Conservation (phyloP, 2,888 invertebrate species). For the Mechanitis mazaeus region DNA sequence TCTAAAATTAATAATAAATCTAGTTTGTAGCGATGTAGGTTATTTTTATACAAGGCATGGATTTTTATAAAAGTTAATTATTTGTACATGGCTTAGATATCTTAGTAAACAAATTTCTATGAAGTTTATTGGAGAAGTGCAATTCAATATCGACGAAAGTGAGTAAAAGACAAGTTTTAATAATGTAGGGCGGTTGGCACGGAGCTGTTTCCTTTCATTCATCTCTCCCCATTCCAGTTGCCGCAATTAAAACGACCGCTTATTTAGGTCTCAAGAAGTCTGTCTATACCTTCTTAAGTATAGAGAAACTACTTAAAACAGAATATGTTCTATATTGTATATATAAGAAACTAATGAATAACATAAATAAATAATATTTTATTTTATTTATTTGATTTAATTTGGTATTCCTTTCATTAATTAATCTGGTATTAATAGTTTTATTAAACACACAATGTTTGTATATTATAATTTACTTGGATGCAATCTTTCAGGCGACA, state of each 20-base stretch:
- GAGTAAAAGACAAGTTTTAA: slow-evolving; percentile 72
- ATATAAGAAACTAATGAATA: too few species aligned
- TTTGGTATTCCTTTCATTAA: too few species aligned
- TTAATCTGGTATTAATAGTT: too few species aligned
- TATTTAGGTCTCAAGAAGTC: slow-evolving; percentile 51
- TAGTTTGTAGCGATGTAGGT: too few species aligned
- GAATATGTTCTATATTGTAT: slow-evolving; percentile 25
- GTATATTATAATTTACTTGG: too few species aligned
- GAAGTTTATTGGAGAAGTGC: slow-evolving; percentile 58
- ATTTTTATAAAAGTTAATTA: too few species aligned
- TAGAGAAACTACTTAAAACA: slow-evolving; percentile 63
- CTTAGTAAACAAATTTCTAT: slow-evolving; percentile 38
- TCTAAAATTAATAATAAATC: too few species aligned
- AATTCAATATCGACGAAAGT: slow-evolving; percentile 57
- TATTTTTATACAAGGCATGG: too few species aligned
- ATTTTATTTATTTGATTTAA: too few species aligned
- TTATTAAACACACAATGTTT: too few species aligned
- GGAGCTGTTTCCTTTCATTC: slow-evolving; percentile 71
- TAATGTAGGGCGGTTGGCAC: slow-evolving; percentile 65
- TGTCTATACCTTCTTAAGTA: slow-evolving; percentile 73
- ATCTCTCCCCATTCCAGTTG: slow-evolving; percentile 73
- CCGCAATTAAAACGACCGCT: slow-evolving; percentile 71
- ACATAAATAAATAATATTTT: too few species aligned
- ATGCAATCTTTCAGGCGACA: too few species aligned
- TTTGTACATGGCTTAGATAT: slow-evolving; percentile 12